Evolutionary conservation across 1,140 invertebrate species (phyloP).

Genomic region (Octopus bimaculoides): DNA sequence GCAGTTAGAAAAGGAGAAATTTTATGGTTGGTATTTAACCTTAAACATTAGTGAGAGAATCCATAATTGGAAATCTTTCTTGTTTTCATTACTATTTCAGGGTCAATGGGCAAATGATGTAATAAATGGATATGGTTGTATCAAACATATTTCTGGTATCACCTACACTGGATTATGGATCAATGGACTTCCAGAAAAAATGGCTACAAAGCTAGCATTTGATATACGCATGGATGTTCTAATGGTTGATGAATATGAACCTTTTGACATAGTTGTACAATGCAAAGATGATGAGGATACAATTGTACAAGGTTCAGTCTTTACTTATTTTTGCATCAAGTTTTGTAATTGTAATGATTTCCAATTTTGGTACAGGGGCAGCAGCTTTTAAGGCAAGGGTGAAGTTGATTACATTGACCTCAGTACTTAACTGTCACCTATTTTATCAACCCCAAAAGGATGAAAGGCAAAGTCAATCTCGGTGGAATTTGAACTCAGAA

Average conservation of each 20-base stretch:
- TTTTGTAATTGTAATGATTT: neutral
- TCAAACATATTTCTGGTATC: slow-evolving; percentile 50
- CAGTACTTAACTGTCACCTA: too few relatives aligned
- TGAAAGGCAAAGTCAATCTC: too few relatives aligned
- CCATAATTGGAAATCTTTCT: slow-evolving; percentile 7
- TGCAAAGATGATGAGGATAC: slow-evolving; percentile 42
- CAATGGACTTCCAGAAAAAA: slow-evolving; percentile 41
- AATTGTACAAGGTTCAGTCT: slow-evolving; percentile 36
- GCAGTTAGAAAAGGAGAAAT: too few relatives aligned
- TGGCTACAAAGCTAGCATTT: slow-evolving; percentile 49
- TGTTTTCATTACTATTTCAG: slow-evolving; percentile 27
- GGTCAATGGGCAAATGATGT: slow-evolving; percentile 51
- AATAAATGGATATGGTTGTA: slow-evolving; percentile 48
- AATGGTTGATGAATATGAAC: slow-evolving; percentile 39
- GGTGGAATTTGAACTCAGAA: too few relatives aligned
- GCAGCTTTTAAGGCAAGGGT: neutral
- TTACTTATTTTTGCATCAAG: neutral
- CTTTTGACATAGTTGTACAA: slow-evolving; percentile 46
- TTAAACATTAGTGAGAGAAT: neutral
- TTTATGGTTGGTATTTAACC: too few relatives aligned
- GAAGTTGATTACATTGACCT: neutral
- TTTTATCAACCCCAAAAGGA: too few relatives aligned
- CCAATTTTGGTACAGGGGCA: neutral
- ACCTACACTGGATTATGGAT: slow-evolving; percentile 49
- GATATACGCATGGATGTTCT: slow-evolving; percentile 24